Evolutionary conservation across 2,888 invertebrate genomes (phyloP), one percentile per base, ranked within the genome.

Genomic region (Amphipoea oculea): DNA sequence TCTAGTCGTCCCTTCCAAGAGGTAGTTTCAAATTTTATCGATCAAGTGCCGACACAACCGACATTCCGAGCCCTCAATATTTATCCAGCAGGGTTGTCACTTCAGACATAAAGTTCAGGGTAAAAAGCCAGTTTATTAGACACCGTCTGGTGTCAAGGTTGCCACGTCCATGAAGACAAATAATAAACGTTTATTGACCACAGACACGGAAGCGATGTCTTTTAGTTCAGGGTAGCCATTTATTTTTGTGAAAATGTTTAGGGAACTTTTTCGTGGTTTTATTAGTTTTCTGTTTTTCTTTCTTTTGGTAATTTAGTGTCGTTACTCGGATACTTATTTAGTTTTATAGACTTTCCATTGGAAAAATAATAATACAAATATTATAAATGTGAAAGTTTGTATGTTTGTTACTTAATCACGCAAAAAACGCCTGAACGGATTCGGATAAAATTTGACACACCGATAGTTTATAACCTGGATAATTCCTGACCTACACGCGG

Each of bases 101-200:
- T 70, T 51, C 12, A 20, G 29, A 4, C 5, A 42, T 48, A 79
- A 76, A 72, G 62, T 72, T 78, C 81, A 81, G 81, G 87, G 65
- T 65, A 81, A 54, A 70, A 73, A 45, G 42, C n/a, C 65, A 81
- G 62, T 86, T 72, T 84, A 84, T 76, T 65, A 78, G 75, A 78
- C 73, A 70, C 9, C 23, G 57, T 3, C 29, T 7, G 45, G 42
- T 66, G 69, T 57, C 78, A 84, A 86, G 84, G 87, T 75, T 77
- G 73, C 45, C 62, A 67, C 45, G 73, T 77, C 74, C 78, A 83
- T 80, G 71, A 77, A 76, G 80, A 87, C 82, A 85, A 87, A 83
- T 82, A 81, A 74, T 29, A 76, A 79, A 51, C 60, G 73, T 75
- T 89, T 86, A 87, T 87, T 78, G 77, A 63, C 23, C 42, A 11